These are phyloP conservation scores for Crotalus helleri DNA, from an alignment of 2,113 vertebrate species.

Conservation along the genomic window DNA sequence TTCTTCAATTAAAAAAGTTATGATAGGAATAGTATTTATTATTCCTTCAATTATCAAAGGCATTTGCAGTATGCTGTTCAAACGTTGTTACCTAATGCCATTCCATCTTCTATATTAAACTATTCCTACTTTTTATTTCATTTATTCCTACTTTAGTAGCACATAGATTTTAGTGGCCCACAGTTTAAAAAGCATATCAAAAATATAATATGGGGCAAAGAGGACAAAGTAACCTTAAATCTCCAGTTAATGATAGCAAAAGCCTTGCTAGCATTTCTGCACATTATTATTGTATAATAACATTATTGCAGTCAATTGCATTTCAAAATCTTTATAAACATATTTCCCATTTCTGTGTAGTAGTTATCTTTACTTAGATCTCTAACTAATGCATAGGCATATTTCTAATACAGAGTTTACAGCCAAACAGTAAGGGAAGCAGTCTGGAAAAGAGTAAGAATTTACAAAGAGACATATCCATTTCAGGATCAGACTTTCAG, in stretches of 20 bases:
- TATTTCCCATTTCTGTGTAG: background rate
- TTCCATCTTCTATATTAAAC: background rate
- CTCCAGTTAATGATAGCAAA: background rate
- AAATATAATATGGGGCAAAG: background rate
- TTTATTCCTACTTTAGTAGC: background rate
- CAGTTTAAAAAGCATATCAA: background rate
- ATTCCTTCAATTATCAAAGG: background rate
- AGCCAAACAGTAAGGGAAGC: background rate
- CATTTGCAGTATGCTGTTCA: rapidly evolving
- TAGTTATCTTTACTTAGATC: background rate
- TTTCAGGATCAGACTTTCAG: background rate
- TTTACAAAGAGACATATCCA: background rate
- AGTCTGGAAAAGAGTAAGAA: background rate
- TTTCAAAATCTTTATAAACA: conserved; percentile 6
- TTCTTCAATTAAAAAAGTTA: background rate
- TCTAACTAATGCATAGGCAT: background rate
- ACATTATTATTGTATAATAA: background rate
- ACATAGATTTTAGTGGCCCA: background rate
- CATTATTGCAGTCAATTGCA: background rate
- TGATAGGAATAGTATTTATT: background rate
- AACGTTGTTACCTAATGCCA: background rate
- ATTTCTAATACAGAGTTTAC: background rate
- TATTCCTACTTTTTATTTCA: background rate
- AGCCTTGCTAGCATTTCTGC: background rate
- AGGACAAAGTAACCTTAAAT: background rate